Conservation (phyloP, 2,797 vertebrate species). For the Microhierax caerulescens region DNA sequence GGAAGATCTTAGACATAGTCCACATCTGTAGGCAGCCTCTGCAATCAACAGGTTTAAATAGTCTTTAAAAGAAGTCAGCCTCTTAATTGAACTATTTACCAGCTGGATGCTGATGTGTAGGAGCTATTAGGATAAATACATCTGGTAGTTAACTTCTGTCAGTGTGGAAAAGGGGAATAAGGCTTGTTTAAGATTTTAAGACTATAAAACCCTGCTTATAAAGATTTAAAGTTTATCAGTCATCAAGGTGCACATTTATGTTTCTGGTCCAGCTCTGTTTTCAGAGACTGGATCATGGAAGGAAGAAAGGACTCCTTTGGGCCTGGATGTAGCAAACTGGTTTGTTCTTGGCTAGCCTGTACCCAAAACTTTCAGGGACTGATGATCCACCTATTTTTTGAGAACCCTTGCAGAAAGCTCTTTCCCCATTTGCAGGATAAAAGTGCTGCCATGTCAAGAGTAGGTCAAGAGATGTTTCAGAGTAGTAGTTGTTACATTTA, state of each 20-base stretch:
- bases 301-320: neutral
- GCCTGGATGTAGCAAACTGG: neutral
- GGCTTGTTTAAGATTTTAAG: neutral
- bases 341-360: neutral
- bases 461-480: neutral
- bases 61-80: neutral
- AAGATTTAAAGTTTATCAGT: neutral
- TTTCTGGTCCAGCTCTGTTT: neutral
- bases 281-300: neutral
- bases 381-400: neutral
- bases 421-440: neutral
- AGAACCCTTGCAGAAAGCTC: neutral
- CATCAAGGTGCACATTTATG: rapidly evolving
- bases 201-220: neutral
- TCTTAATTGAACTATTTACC: neutral
- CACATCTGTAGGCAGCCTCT: neutral
- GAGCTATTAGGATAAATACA: neutral
- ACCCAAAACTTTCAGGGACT: neutral
- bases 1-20: neutral
- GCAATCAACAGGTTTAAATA: neutral
- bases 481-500: neutral
- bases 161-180: neutral
- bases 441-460: neutral
- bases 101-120: neutral
- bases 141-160: neutral